Percentiles rank a stretch among this genome's conserved stretches.
Evolutionary conservation across 2,888 invertebrate genomes (phyloP).

Genomic region (Eupeodes latifasciatus): DNA sequence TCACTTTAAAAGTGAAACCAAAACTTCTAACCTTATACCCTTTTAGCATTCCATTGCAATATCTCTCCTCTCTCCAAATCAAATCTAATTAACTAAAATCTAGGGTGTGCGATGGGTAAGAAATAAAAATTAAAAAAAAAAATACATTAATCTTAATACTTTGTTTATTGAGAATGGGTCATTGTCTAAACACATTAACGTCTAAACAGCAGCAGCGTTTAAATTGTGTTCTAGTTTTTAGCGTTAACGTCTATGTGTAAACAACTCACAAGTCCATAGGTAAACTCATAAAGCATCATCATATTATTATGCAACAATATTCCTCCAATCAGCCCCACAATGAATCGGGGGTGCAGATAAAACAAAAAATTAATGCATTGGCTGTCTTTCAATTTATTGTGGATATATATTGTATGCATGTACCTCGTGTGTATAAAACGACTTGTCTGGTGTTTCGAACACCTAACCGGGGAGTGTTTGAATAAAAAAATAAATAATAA

Average conservation of each 20-base stretch:
- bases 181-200: slow-evolving; percentile 57
- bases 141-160: slow-evolving; percentile 32
- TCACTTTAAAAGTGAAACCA: not conserved
- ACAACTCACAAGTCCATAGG: slow-evolving; percentile 33
- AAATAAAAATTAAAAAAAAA: slow-evolving; percentile 15
- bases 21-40: not conserved
- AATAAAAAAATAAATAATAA: slow-evolving; percentile 13
- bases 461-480: slow-evolving; percentile 14
- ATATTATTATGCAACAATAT: slow-evolving; percentile 59
- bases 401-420: not conserved
- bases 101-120: not conserved
- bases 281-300: slow-evolving; percentile 41
- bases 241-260: slow-evolving; percentile 56
- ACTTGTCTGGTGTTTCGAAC: slow-evolving; percentile 46
- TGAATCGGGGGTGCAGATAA: not conserved
- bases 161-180: slow-evolving; percentile 58
- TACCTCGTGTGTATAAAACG: slow-evolving; percentile 10
- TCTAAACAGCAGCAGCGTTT: slow-evolving; percentile 34
- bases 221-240: slow-evolving; percentile 47
- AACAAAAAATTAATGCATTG: slow-evolving; percentile 38
- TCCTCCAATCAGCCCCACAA: slow-evolving; percentile 11
- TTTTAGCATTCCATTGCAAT: slow-evolving; percentile 21
- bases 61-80: not conserved
- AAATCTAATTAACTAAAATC: slow-evolving; percentile 8
- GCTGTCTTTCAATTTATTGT: slow-evolving; percentile 23